Base-by-base conservation (phyloP, 2,797 vertebrate species). In the Spheniscus humboldti region DNA sequence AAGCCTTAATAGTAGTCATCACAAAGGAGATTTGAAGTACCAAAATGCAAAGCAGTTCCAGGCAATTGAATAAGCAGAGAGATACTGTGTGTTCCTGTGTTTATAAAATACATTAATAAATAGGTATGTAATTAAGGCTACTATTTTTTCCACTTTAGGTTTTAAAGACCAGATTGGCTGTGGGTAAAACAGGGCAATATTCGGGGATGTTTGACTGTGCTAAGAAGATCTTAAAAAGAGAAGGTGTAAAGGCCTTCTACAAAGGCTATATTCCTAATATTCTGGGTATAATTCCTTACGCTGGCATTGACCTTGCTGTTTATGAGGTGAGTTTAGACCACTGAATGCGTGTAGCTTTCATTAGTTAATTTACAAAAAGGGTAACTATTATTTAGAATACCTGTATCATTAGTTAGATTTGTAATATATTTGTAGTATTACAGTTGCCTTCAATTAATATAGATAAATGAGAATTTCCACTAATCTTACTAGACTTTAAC, bases 251-350 rank as follows among this genome's bases (percentile, higher is more conserved):
- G 92, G 99, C 99, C 2, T 99, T 99, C 96, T 99, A 99, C 97
- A 99, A 99, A 97, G 99, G 99, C 53, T 99, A 99, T 74, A 16
- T 99, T 85, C 99, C 99, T 62, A 99, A 99, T 94, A 98, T 99
- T 57, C 88, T 99, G 84, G 99, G 99, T 82, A 99, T 99, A 94
- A 99, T 99, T 97, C 99, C 99, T n/a, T 99, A 99, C 3, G 99
- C 99, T 74, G 99, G 99, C 37, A 99, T 99, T 52, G 99, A 99
- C 78, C 98, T 99, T 93, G 98, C 98, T 47, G 98, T 99, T 84
- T 99, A 99, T 87, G 99, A 99, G 99, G 99, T 99, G 77, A 96
- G 96, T 96, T 92, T 77, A 78, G 43, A 68, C 80, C 24, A 69
- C 37, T 94, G 68, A 39, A 43, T 14, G 14, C 4, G 4, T 17